A percentile compares a stretch with the other conserved stretches of the same genome.
phyloP scores from a whole-genome alignment of 2,797 vertebrate genomes.

The Phalloptychus januarius region DNA sequence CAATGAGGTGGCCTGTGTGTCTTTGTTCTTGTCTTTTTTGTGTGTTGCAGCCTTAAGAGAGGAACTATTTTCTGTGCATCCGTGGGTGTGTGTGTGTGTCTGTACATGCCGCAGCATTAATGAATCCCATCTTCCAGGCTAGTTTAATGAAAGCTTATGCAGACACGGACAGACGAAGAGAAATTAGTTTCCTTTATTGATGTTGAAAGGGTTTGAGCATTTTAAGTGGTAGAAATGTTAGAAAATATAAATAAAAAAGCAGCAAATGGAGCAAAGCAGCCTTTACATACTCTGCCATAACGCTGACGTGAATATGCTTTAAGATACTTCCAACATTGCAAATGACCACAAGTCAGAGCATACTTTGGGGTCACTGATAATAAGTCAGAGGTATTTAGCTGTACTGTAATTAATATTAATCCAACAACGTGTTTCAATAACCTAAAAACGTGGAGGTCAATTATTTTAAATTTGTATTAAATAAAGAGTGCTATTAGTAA shows the following conservation, averaged over 20 bases:
- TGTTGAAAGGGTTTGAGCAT: conserved; percentile 70
- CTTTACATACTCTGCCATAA: conserved; percentile 45
- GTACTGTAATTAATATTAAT: conserved; percentile 16
- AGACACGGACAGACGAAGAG: conserved; percentile 61
- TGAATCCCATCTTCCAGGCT: conserved; percentile 67
- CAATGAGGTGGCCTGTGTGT: conserved; percentile 35
- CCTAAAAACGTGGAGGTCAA: neutral
- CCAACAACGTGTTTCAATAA: neutral
- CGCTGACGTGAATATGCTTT: conserved; percentile 37
- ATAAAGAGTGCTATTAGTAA: neutral
- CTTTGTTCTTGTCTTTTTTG: conserved; percentile 6
- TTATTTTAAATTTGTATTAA: neutral
- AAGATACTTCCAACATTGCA: conserved; percentile 17
- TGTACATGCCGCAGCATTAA: conserved; percentile 55
- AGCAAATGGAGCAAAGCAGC: conserved; percentile 52
- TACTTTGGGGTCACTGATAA: conserved; percentile 23
- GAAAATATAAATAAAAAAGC: conserved; percentile 26
- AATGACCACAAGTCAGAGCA: conserved; percentile 32
- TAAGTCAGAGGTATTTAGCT: conserved; percentile 32
- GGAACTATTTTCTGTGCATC: conserved; percentile 21
- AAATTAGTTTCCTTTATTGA: conserved; percentile 70
- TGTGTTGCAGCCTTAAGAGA: conserved; percentile 11
- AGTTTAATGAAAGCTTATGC: conserved; percentile 63
- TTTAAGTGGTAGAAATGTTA: conserved; percentile 67
- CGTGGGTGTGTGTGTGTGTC: conserved; percentile 2